Conservation (phyloP, 2,888 invertebrate species). For the Mimumesa dahlbomi region DNA sequence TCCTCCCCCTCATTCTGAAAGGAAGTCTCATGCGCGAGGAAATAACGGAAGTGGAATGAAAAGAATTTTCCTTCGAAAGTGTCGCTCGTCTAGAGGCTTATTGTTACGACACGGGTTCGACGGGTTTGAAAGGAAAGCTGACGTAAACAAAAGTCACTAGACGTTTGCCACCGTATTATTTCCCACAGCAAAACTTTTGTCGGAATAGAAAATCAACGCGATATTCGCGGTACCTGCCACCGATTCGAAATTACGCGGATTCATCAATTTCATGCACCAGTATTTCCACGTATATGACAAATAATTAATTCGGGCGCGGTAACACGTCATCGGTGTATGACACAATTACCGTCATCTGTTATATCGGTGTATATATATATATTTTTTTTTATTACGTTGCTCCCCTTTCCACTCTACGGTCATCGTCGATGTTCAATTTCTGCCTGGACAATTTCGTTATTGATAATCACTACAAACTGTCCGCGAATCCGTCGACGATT, state of each 20-base stretch:
- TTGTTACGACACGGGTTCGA: background rate
- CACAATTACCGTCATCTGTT: background rate
- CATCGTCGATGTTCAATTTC: background rate
- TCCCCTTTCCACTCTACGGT: too few relatives aligned
- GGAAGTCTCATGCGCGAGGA: background rate
- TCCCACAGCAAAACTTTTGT: too few relatives aligned
- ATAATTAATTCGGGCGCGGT: too few relatives aligned
- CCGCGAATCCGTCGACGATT: background rate
- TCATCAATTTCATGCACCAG: too few relatives aligned
- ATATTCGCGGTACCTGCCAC: too few relatives aligned
- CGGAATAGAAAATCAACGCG: too few relatives aligned
- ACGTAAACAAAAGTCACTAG: conserved; percentile 11
- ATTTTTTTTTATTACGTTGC: too few relatives aligned
- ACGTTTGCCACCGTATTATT: background rate
- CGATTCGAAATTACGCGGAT: too few relatives aligned
- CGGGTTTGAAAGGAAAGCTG: background rate
- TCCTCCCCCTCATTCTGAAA: too few relatives aligned
- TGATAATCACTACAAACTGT: background rate
- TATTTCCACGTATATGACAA: too few relatives aligned
- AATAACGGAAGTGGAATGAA: background rate
- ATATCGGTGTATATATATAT: too few relatives aligned
- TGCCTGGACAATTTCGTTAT: too few relatives aligned
- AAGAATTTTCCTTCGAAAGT: conserved; percentile 2
- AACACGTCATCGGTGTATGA: background rate
- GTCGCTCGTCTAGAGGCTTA: background rate